Base-by-base conservation (phyloP, 2,888 invertebrate genomes). In the Eupithecia centaureata region DNA sequence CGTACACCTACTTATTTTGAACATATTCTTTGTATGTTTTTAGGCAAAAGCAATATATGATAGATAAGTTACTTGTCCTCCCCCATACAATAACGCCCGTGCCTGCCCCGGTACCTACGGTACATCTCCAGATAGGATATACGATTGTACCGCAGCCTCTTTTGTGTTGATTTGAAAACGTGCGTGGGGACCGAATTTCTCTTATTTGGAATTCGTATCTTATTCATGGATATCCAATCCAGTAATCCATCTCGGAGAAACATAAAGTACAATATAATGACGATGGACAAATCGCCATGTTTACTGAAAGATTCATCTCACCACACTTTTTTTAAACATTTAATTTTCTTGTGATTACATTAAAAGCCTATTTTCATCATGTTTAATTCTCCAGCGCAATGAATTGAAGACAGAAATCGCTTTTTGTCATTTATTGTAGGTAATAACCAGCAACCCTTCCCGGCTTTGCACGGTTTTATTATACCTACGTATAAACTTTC, bases 141-240 rank as follows among this genome's bases (percentile, higher is more conserved):
- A 65, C 61, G 64, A 62, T 62, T 65, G 61, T 62, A 59, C 52
- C 42, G 59, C 32, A 51, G 35, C 61, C 65, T 70, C 60, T 64
- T 63, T 58, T 56, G 70, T 68, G 75, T 70, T 75, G 75, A 76
- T 76, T 73, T 71, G 73, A 74, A 76, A 75, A 76, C 76, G 76
- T 76, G 76, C 72, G 68, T 62, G 52, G 72, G 52, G 35, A 33
- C 47, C 63, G 63, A 73, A 73, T 71, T 65, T 38, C 51, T 64
- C 61, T 66, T 66, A 68, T 70, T 75, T 64, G 61, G 69, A 67
- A 67, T 68, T 62, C 58, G 65, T 69, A 68, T 70, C 70, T 64
- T 63, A 61, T 68, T 61, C 61, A 61, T 61, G 64, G 28, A 56
- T 18, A 42, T 42, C 18, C 32, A 30, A 15, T 25, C 27, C 15